Base-by-base conservation (phyloP, 2,888 invertebrate genomes). In the Molanna angustata region DNA sequence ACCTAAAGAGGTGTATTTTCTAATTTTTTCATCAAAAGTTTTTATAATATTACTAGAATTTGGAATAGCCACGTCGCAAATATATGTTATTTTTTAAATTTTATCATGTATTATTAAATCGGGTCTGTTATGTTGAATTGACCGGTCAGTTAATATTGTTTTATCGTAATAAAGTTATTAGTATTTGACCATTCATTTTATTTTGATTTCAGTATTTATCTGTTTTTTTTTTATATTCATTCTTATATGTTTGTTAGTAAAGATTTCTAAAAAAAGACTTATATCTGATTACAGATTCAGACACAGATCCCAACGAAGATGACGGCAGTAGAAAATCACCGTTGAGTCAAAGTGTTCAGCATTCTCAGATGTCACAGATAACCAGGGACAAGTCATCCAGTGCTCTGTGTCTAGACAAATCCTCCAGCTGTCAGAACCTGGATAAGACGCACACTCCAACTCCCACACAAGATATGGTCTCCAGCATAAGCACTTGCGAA, bases 391-490 rank as follows among this genome's bases (percentile, higher is more conserved):
- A 75, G 43, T 76, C 76, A 2, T 76, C 76, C 18, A 76, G 75
- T 57, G 76, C 76, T 0, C 64, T 76, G 4, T 76, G 74, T 59
- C 70, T 77, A 32, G 76, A 77, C 65, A 76, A 77, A 54, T 77
- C 77, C 2, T 72, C 70, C 58, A 71, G 74, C 55, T 62, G 74
- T 58, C 68, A 74, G 63, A 55, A 60, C 39, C 40, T 59, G 18
- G 57, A 60, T 48, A 60, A 58, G 43, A 77, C 76, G 18, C 76
- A 76, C 62, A 76, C 77, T 0, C 76, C 76, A 1, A 77, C 77
- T 0, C 76, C 77, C 2, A 76, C 77, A 0, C 77, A 76, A 56
- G 77, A 76, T 64, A 76, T 76, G 76, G 77, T 77, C 18, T 77
- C 77, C 1, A 76, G 76, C 49, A 71, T 77, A 19, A 76, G 76